Evolutionary conservation across 1,140 invertebrate species (phyloP).

Genomic region (Papilio machaon): DNA sequence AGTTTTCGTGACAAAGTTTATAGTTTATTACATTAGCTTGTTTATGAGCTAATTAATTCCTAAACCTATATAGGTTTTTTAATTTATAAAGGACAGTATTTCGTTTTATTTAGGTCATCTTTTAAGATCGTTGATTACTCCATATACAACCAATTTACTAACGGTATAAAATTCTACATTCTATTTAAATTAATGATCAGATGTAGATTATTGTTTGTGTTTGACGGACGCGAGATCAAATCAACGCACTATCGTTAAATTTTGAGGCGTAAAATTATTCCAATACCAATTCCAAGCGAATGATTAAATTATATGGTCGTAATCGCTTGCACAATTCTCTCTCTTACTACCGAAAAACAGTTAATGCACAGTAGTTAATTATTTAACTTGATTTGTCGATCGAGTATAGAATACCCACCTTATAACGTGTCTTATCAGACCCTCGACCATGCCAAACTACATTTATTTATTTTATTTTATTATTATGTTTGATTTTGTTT

Average conservation of each 20-base stretch:
- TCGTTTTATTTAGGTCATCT: neutral
- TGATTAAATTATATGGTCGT: conserved; percentile 41
- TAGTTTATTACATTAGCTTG: neutral
- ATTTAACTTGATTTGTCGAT: conserved; percentile 35
- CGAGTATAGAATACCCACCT: conserved; percentile 41
- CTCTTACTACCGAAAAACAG: conserved; percentile 5
- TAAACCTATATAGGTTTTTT: neutral
- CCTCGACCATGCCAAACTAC: no score
- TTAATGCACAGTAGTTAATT: neutral
- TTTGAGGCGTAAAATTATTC: conserved; percentile 35
- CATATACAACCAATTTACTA: neutral
- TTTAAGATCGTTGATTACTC: neutral
- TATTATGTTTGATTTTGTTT: no score
- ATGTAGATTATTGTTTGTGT: conserved; percentile 13
- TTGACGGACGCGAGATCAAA: conserved; percentile 26
- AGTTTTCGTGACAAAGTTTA: conserved; percentile 1
- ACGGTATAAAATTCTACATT: conserved; percentile 11
- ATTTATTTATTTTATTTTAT: no score
- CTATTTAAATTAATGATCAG: conserved; percentile 17
- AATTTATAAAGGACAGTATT: no score
- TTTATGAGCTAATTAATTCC: neutral
- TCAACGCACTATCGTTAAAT: conserved; percentile 25
- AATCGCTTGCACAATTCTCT: conserved; percentile 38
- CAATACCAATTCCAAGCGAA: conserved; percentile 40
- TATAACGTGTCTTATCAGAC: no score